Base-by-base conservation (phyloP, 2,113 vertebrate genomes). In the Corythoichthys haematopterus region DNA sequence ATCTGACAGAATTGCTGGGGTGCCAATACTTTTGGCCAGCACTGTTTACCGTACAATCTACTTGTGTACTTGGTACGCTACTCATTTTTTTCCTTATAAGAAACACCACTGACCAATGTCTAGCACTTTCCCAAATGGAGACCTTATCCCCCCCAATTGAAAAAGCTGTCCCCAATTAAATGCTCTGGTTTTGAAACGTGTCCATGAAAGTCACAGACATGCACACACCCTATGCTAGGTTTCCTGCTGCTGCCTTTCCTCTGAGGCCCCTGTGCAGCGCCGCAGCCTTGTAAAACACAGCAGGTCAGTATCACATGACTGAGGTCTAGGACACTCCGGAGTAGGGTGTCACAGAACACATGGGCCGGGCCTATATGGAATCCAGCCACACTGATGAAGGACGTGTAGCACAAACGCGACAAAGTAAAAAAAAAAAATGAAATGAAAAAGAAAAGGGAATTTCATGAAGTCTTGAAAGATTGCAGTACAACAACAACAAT, bases 231-330 rank as follows among this genome's bases (percentile, higher is more conserved):
- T 69, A 46, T 48, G 65, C 83, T 84, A 78, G 79, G 76, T 83
- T 90, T 86, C 85, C 88, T 88, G 85, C 80, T 35, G 72, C 77
- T 87, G 75, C 68, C 79, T 84, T 81, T 77, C 88, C 85, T 76
- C 69, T 35, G 85, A 84, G 83, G 72, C 77, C 81, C 81, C 83
- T 37, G 63, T 46, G 28, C 69, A 79, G 73, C 79, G 65, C 76
- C 61, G 81, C 81, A 79, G 80, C 79, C 86, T 89, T 88, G 88
- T 89, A 88, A 89, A 87, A 88, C 88, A 87, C 84, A 72, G 79
- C 80, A 76, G 87, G 87, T 90, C 88, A 84, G 75, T 36, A 58
- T 87, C 85, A 88, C 82, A 83, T 86, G 85, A 86, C 83, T 72
- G 51, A 79, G 88, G 84, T 86, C 82, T 82, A 84, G 83, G 84